Evolutionary conservation across 64 coral and sea anemone genomes (phyloP).

Genomic region (Catalaphyllia jardinei): DNA sequence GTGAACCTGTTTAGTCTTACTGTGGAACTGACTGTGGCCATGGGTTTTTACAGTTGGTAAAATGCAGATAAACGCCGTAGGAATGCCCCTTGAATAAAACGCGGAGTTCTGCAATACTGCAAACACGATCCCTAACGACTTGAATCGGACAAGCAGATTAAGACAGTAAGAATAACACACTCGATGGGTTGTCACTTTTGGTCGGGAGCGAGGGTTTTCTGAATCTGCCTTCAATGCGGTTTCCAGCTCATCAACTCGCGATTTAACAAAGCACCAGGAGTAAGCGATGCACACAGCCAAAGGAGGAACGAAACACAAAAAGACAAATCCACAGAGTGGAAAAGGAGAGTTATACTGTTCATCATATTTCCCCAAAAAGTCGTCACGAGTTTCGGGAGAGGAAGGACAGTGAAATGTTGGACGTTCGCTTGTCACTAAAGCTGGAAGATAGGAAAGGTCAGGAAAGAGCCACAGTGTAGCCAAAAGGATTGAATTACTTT

Average conservation of each 20-base stretch:
- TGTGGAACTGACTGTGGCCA: background rate
- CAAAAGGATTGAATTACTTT: background rate
- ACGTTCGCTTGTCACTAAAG: background rate
- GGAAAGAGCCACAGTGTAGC: background rate
- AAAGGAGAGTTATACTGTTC: slow-evolving; percentile 45
- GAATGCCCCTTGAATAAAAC: slow-evolving; percentile 39
- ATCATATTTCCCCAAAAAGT: slow-evolving; percentile 46
- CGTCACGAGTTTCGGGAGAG: background rate
- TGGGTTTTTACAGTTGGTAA: background rate
- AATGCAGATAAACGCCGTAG: slow-evolving; percentile 12
- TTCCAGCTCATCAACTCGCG: slow-evolving; percentile 43
- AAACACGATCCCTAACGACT: slow-evolving; percentile 11
- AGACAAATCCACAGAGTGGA: slow-evolving; percentile 25
- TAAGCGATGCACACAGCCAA: slow-evolving; percentile 23
- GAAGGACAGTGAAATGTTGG: background rate
- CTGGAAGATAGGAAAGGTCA: background rate
- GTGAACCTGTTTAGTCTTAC: background rate
- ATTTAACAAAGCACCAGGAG: slow-evolving; percentile 25
- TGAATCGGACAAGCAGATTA: slow-evolving; percentile 25
- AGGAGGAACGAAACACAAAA: background rate
- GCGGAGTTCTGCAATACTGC: background rate
- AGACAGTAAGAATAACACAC: slow-evolving; percentile 17
- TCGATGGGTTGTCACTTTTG: background rate
- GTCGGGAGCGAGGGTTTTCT: slow-evolving; percentile 10
- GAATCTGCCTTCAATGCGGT: background rate